These are phyloP conservation scores for Agyllia agylla DNA, from an alignment of 2,888 invertebrate genomes.

Conservation along the genomic window DNA sequence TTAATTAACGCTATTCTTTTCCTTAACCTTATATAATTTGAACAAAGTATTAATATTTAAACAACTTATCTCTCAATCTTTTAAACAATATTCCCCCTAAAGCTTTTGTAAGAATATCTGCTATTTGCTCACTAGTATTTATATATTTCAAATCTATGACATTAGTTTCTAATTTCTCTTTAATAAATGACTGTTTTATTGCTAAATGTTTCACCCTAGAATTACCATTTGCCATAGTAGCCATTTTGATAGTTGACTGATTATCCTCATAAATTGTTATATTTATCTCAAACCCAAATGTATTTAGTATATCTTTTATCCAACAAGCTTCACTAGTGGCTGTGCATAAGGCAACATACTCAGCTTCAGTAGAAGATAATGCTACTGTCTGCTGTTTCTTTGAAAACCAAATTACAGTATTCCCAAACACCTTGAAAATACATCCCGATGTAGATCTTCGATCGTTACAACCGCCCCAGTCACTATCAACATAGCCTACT, in stretches of 20 bases:
- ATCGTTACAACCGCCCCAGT: neutral
- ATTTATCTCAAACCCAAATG: neutral
- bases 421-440: neutral
- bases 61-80: neutral
- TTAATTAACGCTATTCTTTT: too few relatives aligned
- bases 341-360: constrained; percentile 39
- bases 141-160: neutral
- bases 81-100: neutral
- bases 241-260: neutral
- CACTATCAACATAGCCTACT: neutral
- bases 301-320: neutral
- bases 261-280: neutral
- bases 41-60: neutral
- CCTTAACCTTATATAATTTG: too few relatives aligned
- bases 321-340: constrained; percentile 15
- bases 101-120: neutral
- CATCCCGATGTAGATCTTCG: neutral
- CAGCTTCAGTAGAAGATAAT: constrained; percentile 55
- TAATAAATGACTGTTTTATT: neutral
- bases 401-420: constrained; percentile 31
- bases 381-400: constrained; percentile 43
- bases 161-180: neutral
- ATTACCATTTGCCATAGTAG: neutral
- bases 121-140: neutral
- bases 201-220: neutral